A percentile compares a stretch with the other conserved stretches of the same genome.
phyloP scores from a whole-genome alignment of 2,113 vertebrate genomes.

The Cheirogaleus medius region DNA sequence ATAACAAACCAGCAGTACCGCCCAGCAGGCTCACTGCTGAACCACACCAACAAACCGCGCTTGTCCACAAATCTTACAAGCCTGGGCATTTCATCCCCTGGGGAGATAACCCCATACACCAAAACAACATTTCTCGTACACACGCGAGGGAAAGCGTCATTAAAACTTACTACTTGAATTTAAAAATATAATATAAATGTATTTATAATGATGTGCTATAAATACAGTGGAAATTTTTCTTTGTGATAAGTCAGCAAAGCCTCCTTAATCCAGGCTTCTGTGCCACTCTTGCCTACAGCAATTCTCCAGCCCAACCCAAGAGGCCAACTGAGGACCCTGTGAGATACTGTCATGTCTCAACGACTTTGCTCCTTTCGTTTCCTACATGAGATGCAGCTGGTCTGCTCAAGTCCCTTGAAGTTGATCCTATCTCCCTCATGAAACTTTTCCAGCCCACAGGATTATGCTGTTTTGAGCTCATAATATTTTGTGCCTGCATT shows the following conservation, averaged over 20 bases:
- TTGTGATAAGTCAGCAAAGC: neutral
- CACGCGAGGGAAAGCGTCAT: neutral
- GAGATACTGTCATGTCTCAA: neutral
- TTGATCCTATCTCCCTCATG: neutral
- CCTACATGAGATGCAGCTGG: neutral
- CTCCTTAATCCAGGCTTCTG: neutral
- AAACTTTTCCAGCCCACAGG: neutral
- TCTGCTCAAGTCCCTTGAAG: neutral
- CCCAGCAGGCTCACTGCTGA: neutral
- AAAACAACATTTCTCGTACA: conserved; percentile 16
- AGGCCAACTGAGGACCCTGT: neutral
- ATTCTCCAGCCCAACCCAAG: conserved; percentile 4
- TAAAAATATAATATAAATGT: conserved; percentile 54
- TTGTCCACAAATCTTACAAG: conserved; percentile 35
- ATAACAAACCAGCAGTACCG: neutral
- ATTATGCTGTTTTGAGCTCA: neutral
- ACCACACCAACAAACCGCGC: neutral
- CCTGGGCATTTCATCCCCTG: neutral
- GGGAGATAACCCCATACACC: neutral
- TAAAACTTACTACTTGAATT: conserved; percentile 40
- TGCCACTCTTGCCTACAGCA: neutral
- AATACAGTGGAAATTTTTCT: neutral
- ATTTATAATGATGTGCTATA: neutral
- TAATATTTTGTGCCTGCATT: neutral
- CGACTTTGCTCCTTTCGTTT: neutral